phyloP scores from a whole-genome alignment of 2,113 vertebrate species.

The Elanoides forficatus region DNA sequence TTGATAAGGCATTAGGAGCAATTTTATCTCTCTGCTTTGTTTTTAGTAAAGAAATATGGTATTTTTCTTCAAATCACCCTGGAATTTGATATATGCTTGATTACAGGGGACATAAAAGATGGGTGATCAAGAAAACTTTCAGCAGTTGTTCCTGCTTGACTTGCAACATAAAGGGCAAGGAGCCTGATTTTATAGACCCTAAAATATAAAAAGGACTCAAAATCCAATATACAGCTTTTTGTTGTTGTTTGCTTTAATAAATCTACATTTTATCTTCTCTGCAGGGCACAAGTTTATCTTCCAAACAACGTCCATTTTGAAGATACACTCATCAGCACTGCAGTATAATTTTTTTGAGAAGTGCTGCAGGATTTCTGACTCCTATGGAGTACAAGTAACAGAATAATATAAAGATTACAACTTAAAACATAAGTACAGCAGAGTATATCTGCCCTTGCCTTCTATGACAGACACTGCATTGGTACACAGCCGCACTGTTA shows the following conservation, averaged over 20 bases:
- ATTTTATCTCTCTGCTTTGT: not conserved
- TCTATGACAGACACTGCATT: not conserved
- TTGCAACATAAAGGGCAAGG: not conserved
- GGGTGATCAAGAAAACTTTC: not conserved
- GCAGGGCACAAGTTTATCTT: constrained; percentile 46
- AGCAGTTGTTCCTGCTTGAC: not conserved
- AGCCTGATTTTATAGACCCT: constrained; percentile 19
- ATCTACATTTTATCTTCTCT: constrained; percentile 57
- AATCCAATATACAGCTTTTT: constrained; percentile 39
- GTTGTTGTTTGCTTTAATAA: constrained; percentile 50
- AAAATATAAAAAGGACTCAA: constrained; percentile 33
- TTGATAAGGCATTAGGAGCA: not conserved
- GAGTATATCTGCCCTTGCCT: not conserved
- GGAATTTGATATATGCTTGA: not conserved
- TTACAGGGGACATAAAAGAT: not conserved
- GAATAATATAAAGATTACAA: constrained; percentile 4
- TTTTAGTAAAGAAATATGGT: not conserved
- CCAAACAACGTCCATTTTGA: constrained; percentile 12
- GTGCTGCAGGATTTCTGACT: constrained; percentile 20
- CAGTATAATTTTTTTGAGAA: not conserved
- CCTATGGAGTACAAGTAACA: constrained; percentile 1
- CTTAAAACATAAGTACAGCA: not conserved
- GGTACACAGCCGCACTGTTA: not conserved
- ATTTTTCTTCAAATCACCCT: not conserved
- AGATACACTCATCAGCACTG: constrained; percentile 23